Base-by-base conservation (phyloP, 2,797 vertebrate species). In the Sebastolobus altivelis region DNA sequence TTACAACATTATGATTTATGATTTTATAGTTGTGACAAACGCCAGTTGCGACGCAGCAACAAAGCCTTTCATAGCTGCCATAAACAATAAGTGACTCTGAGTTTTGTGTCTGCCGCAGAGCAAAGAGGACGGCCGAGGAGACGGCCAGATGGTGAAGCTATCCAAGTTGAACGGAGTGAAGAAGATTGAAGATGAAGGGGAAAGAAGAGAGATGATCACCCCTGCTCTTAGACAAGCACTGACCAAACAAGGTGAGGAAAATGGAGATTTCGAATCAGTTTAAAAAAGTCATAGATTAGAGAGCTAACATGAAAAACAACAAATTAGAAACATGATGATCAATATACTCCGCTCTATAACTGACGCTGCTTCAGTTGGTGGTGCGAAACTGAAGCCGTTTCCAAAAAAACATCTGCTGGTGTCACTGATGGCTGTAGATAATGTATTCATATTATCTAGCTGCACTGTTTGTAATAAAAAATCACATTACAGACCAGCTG, bases 201-300 rank as follows among this genome's bases (percentile, higher is more conserved):
- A 96, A 54, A 88, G 89, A 77, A 94, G 97, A 87, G 97, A 98
- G 85, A 99, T 99, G 98, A 97, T 99, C 81, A 99, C 98, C 0
- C 96, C 97, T 0, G 95, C 97, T 27, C 96, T 99, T 18, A 95
- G 96, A 79, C 95, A 96, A 8, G 96, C 97, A 0, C 97, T 99
- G n/a, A 97, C 96, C 3, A 99, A 97, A 63, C 98, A 99, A 98
- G 98, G 99, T 99, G 93, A 82, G 87, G 46, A 46, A 38, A 40
- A 27, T 16, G 1, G 0, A 3, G 4, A 22, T 49, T 60, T 40
- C 1, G 0, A 59, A 16, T 37, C 6, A 35, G 9, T 12, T 33
- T 4, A 49, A 49, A 9, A 52, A 22, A 22, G 12, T 59, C 22
- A 3, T 2, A n/a, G 0, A 54, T 55, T 13, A 33, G 1, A 20